Percentiles rank a stretch among this genome's conserved stretches.
Conservation (phyloP, 2,113 vertebrate genomes). For the Hippocampus abdominalis region DNA sequence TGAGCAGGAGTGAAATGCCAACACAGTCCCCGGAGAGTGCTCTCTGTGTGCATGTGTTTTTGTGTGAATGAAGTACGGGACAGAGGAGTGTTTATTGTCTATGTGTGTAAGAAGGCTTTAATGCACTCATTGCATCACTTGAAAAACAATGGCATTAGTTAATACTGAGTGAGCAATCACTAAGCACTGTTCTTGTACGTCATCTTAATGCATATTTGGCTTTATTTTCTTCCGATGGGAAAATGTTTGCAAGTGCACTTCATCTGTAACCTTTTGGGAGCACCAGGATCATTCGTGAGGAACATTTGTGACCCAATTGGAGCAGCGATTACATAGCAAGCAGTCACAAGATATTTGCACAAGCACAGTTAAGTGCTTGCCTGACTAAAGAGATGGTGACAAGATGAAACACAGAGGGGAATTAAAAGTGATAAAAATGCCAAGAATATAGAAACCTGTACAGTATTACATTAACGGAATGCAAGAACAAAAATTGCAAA, state of each 20-base stretch:
- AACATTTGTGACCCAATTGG: not conserved
- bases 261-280: not conserved
- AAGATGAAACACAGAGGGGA: not conserved
- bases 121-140: slow-evolving; percentile 39
- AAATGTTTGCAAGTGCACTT: not conserved
- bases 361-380: not conserved
- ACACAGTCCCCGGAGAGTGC: slow-evolving; percentile 43
- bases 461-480: not conserved
- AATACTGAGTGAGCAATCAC: slow-evolving; percentile 23
- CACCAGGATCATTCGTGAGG: not conserved
- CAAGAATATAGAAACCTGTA: not conserved
- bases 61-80: slow-evolving; percentile 1
- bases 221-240: not conserved
- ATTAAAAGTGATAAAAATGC: slow-evolving; percentile 1
- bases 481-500: not conserved
- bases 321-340: not conserved
- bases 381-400: not conserved
- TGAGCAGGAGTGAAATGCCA: slow-evolving; percentile 58
- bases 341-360: slow-evolving; percentile 1
- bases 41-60: slow-evolving; percentile 18
- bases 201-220: slow-evolving; percentile 6
- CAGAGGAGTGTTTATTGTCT: slow-evolving; percentile 7
- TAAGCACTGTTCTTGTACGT: slow-evolving; percentile 24
- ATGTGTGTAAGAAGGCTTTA: slow-evolving; percentile 42
- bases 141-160: slow-evolving; percentile 28